A percentile compares a stretch with the other conserved stretches of the same genome.
phyloP scores from a whole-genome alignment of 1,140 invertebrate genomes.

The Coenobita brevimanus region DNA sequence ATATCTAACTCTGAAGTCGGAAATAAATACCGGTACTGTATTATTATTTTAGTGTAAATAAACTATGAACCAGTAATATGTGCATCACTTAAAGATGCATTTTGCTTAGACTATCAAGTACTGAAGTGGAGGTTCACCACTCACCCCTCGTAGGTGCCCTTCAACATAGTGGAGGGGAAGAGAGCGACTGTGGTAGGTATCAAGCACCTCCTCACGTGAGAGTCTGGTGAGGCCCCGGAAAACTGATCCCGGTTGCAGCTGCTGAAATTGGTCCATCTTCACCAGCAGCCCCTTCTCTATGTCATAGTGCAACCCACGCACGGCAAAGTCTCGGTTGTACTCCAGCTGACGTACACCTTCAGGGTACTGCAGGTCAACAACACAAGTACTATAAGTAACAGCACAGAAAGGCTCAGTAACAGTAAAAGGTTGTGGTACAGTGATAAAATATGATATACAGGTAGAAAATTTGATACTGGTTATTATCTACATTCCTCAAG shows the following conservation, averaged over 20 bases:
- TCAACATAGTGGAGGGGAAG: constrained; percentile 70
- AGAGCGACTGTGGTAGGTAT: constrained; percentile 87
- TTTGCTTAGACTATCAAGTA: no score
- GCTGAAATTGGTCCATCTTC: constrained; percentile 96
- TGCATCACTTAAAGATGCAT: no score
- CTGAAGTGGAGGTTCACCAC: not conserved
- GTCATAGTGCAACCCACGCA: constrained; percentile 96
- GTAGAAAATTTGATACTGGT: no score
- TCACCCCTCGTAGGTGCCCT: constrained; percentile 52
- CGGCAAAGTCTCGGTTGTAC: constrained; percentile 92
- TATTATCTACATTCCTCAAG: no score
- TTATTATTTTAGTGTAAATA: no score
- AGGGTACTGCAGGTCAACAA: constrained; percentile 85
- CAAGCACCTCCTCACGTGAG: constrained; percentile 87
- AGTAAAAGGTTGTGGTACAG: no score
- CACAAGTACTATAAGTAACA: not conserved
- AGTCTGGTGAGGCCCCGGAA: constrained; percentile 87
- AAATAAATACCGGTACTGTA: no score
- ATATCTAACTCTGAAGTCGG: no score
- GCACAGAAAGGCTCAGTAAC: no score
- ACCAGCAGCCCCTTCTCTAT: constrained; percentile 95
- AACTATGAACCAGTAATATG: no score
- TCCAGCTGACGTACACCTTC: constrained; percentile 85
- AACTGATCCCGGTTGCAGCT: constrained; percentile 96
- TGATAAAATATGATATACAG: no score